Evolutionary conservation across 2,797 vertebrate genomes (phyloP), one percentile per base, ranked within the genome.

Genomic region (Chrysocyon brachyurus): DNA sequence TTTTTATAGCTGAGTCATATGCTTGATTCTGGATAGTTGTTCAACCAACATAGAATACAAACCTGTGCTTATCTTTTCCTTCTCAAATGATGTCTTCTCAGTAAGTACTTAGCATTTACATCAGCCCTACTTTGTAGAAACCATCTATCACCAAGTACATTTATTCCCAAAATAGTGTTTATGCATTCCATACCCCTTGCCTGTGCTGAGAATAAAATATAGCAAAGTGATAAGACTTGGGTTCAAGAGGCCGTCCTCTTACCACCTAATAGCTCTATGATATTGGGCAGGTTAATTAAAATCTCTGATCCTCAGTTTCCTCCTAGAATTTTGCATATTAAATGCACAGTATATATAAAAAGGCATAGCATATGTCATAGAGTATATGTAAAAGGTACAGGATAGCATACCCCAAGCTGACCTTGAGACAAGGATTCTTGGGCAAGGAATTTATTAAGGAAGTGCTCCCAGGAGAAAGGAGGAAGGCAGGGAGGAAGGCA

Each of bases 21-120:
- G 0, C 3, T 46, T 83, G 52, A 86, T 77, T n/a, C 66, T 95
- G 97, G 70, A 68, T 82, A 94, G 87, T 73, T 78, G 22, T 95
- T 93, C 22, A 70, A 17, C 46, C 79, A 91, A 91, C 49, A 72
- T 49, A 68, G 31, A 86, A 61, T 78, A 87, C 0, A 86, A 93
- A 96, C 22, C 24, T 28, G 21, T 6, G 6, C 17, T 75, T 96
- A 82, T 56, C 86, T 92, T 95, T 63, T 79, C 40, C 93, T 59
- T 77, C 28, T 90, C 85, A 61, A 70, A 52, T 87, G 16, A 19
- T 90, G 26, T 59, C 77, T 83, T 95, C 28, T 61, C 59, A 3
- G 2, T 73, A 90, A 94, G 54, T 66, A 66, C 4, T 90, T 57
- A 72, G 59, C 56, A 61, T 87, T 96, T 63, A 1, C 49, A 91